These are phyloP conservation scores for Amiota minor DNA, from an alignment of 2,888 invertebrate species.

Conservation along the genomic window DNA sequence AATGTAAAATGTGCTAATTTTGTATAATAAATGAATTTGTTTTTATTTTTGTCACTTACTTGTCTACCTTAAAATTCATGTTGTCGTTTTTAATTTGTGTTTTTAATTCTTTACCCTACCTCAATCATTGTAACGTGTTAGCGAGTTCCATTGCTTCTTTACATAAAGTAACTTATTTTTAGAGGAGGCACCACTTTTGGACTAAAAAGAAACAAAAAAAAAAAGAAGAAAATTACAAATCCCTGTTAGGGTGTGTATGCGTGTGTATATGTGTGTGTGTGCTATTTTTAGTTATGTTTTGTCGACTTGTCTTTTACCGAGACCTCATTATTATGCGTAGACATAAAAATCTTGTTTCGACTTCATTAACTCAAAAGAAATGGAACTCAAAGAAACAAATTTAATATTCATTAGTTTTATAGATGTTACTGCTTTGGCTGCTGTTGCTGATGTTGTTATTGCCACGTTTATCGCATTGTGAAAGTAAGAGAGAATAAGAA, in stretches of 20 bases:
- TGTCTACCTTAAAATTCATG: too few species aligned
- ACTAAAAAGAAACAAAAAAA: too few species aligned
- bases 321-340: constrained; percentile 24
- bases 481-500: background rate
- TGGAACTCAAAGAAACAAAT: background rate
- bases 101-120: too few species aligned
- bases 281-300: background rate
- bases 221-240: too few species aligned
- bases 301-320: background rate
- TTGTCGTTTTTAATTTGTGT: too few species aligned
- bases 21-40: too few species aligned
- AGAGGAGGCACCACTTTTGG: too few species aligned
- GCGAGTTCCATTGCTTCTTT: too few species aligned
- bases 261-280: background rate
- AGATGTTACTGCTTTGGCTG: background rate
- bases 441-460: background rate
- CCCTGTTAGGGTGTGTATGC: background rate
- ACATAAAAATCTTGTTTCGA: constrained; percentile 18
- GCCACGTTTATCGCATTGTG: background rate
- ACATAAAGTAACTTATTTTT: too few species aligned
- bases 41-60: too few species aligned
- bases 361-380: constrained; percentile 16
- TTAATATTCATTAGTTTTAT: constrained; percentile 26
- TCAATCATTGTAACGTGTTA: too few species aligned
- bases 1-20: too few species aligned